Percentiles rank a stretch among this genome's conserved stretches.
These are phyloP conservation scores for Mugil cephalus DNA, from an alignment of 2,113 vertebrate species.

Conservation along the genomic window DNA sequence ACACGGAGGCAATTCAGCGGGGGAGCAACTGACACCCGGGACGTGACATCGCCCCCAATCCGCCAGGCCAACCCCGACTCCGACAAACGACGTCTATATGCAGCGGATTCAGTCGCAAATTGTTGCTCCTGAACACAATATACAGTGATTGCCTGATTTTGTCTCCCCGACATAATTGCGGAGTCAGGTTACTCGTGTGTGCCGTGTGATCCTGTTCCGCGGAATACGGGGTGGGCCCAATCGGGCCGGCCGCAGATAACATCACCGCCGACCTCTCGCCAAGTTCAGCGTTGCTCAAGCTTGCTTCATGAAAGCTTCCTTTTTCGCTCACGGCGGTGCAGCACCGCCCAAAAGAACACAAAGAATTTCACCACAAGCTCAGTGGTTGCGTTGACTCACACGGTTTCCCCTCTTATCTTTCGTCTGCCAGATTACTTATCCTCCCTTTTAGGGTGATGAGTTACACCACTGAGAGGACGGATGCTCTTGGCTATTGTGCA, in stretches of 20 bases:
- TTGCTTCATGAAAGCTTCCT: constrained; percentile 24
- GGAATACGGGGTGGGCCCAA: background rate
- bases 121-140: background rate
- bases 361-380: constrained; percentile 51
- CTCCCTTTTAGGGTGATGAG: constrained; percentile 65
- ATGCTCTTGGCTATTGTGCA: constrained; percentile 65
- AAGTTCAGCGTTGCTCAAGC: constrained; percentile 23
- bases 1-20: constrained; percentile 35
- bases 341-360: constrained; percentile 38
- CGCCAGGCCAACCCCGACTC: background rate
- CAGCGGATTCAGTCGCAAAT: background rate
- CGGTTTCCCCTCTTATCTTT: constrained; percentile 58
- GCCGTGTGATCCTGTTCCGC: background rate
- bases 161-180: background rate
- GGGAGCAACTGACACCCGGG: constrained; percentile 47
- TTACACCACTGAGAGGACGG: constrained; percentile 71
- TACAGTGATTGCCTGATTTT: background rate
- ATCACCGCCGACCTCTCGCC: constrained; percentile 2
- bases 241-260: constrained; percentile 13
- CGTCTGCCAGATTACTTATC: constrained; percentile 72
- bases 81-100: constrained; percentile 1
- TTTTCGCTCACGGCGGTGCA: constrained; percentile 22
- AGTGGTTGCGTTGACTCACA: constrained; percentile 39
- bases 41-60: constrained; percentile 17
- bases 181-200: no score